phyloP scores from a whole-genome alignment of 2,888 invertebrate species.

The Mythimna vitellina region DNA sequence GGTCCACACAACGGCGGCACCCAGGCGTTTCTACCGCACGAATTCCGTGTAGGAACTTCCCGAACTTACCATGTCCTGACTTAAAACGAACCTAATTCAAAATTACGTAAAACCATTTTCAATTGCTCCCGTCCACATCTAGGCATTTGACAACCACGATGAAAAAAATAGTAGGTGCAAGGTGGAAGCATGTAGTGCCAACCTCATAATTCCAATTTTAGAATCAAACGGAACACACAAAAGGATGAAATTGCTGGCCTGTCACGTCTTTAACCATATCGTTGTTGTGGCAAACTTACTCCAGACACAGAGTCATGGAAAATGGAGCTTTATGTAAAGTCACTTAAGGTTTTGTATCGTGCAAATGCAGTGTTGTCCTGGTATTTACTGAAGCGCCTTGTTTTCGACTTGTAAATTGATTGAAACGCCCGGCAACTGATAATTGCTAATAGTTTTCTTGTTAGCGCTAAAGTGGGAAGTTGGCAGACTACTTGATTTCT shows the following conservation, averaged over 20 bases:
- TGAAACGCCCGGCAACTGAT: conserved; percentile 85
- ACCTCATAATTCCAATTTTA: conserved; percentile 56
- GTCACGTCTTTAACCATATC: conserved; percentile 76
- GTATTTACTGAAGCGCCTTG: conserved; percentile 78
- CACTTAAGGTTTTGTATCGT: conserved; percentile 37
- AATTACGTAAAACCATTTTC: background rate
- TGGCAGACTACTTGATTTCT: conserved; percentile 80
- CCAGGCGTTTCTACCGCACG: too few species aligned
- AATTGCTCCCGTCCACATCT: background rate
- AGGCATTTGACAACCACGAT: background rate
- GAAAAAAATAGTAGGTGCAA: background rate
- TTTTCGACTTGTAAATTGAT: conserved; percentile 86
- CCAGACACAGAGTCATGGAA: conserved; percentile 21
- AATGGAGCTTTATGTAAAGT: conserved; percentile 49
- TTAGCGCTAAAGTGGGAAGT: conserved; percentile 81
- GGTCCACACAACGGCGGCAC: too few species aligned
- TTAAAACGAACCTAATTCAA: background rate
- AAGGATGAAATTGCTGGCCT: conserved; percentile 76
- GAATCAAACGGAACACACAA: conserved; percentile 60
- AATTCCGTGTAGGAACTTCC: too few species aligned
- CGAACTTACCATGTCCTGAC: too few species aligned
- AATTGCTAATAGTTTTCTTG: conserved; percentile 89
- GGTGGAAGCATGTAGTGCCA: conserved; percentile 27
- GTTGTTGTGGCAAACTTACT: conserved; percentile 57
- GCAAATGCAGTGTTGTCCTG: conserved; percentile 53